phyloP scores from a whole-genome alignment of 2,888 invertebrate species.

The Dynastes tityus region DNA sequence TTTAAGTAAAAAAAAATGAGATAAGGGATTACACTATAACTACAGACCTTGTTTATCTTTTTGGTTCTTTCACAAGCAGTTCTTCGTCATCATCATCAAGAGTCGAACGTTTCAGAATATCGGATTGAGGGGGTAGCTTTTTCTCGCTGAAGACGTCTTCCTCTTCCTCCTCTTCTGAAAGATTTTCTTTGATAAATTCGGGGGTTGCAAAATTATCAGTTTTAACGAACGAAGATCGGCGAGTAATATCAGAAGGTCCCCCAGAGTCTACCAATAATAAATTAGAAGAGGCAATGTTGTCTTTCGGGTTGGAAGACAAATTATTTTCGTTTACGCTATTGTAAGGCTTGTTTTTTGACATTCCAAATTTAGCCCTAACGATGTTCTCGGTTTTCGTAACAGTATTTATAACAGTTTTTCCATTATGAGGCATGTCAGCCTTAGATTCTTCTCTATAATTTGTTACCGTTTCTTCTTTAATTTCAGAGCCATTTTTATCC shows the following conservation, averaged over 20 bases:
- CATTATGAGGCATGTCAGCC: background rate
- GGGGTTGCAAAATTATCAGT: slow-evolving; percentile 50
- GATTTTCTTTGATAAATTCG: slow-evolving; percentile 26
- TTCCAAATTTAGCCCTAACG: background rate
- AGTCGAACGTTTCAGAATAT: slow-evolving; percentile 58
- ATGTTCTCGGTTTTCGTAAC: background rate
- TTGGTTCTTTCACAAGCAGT: background rate
- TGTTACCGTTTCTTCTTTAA: background rate
- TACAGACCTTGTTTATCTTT: too few species aligned
- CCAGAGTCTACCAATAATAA: background rate
- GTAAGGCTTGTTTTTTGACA: background rate
- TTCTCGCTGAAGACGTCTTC: slow-evolving; percentile 57
- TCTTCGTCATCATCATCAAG: slow-evolving; percentile 62
- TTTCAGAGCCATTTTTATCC: background rate
- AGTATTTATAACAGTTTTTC: background rate
- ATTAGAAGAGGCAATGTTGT: background rate
- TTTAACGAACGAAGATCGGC: slow-evolving; percentile 39
- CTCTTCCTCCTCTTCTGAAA: slow-evolving; percentile 56
- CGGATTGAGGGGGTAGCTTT: slow-evolving; percentile 54
- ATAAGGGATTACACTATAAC: too few species aligned
- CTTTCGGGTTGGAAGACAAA: background rate
- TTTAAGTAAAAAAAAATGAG: too few species aligned
- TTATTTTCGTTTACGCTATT: background rate
- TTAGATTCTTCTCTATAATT: background rate
- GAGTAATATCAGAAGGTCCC: background rate